phyloP scores from a whole-genome alignment of 2,797 vertebrate genomes.

The Amblyraja radiata region DNA sequence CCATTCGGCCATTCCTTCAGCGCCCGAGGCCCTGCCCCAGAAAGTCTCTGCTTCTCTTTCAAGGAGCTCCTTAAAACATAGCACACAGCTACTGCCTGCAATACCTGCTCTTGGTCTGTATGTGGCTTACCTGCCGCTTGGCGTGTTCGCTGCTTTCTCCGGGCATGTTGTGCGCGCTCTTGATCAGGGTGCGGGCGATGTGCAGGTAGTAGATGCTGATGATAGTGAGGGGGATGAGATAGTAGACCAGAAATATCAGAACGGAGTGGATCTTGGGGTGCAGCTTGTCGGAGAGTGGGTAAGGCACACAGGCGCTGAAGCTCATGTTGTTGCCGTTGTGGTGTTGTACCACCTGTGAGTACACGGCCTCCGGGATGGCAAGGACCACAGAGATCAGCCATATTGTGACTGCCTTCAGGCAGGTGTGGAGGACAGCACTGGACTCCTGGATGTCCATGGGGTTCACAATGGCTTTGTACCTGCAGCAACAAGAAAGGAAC shows the following conservation, averaged over 20 bases:
- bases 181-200: constrained; percentile 81
- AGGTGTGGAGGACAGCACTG: constrained; percentile 78
- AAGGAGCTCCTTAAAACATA: not conserved
- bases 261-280: constrained; percentile 87
- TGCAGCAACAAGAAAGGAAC: constrained; percentile 42
- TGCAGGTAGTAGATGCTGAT: constrained; percentile 90
- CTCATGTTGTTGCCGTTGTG: constrained; percentile 64
- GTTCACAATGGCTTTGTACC: constrained; percentile 91
- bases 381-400: constrained; percentile 80
- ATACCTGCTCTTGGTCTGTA: too few species aligned
- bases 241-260: constrained; percentile 90
- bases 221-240: constrained; percentile 77
- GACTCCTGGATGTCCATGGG: constrained; percentile 91
- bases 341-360: constrained; percentile 75
- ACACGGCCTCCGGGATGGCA: constrained; percentile 81
- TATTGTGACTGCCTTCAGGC: constrained; percentile 72
- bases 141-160: constrained; percentile 84
- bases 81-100: too few species aligned
- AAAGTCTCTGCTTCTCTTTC: not conserved
- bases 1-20: not conserved
- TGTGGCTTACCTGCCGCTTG: constrained; percentile 73
- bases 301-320: constrained; percentile 81
- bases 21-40: not conserved
- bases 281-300: constrained; percentile 75
- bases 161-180: constrained; percentile 84